Evolutionary conservation across 1,140 invertebrate genomes (phyloP).

Genomic region (Tribolium castaneum): DNA sequence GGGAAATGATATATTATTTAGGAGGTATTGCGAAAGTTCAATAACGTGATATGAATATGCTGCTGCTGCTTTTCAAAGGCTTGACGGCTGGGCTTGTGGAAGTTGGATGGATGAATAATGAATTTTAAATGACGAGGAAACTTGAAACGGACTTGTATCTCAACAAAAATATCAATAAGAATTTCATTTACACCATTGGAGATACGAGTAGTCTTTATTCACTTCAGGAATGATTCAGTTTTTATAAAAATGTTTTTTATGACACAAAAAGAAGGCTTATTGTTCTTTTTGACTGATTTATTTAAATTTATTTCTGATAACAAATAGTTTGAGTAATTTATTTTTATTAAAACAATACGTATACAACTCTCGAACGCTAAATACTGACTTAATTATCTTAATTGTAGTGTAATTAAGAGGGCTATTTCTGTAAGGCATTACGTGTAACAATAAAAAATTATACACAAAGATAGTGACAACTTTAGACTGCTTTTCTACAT

Average conservation of each 20-base stretch:
- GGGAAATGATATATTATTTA: conserved; percentile 15
- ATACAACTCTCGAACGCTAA: too few relatives aligned
- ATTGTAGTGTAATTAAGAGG: too few relatives aligned
- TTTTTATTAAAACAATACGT: too few relatives aligned
- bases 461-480: too few relatives aligned
- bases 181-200: background rate
- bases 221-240: background rate
- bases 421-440: too few relatives aligned
- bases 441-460: too few relatives aligned
- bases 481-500: too few relatives aligned
- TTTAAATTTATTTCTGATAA: background rate
- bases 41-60: conserved; percentile 3
- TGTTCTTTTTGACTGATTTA: background rate
- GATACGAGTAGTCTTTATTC: background rate
- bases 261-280: too few relatives aligned
- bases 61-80: background rate
- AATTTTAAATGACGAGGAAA: background rate
- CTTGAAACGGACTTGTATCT: background rate
- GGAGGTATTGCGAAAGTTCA: conserved; percentile 8
- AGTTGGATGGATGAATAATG: background rate
- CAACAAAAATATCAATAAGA: background rate
- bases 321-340: background rate
- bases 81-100: background rate
- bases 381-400: too few relatives aligned
- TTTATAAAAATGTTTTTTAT: too few relatives aligned